Evolutionary conservation across 2,888 invertebrate genomes (phyloP), one percentile per base, ranked within the genome.

Genomic region (Chymomyza procnemis): DNA sequence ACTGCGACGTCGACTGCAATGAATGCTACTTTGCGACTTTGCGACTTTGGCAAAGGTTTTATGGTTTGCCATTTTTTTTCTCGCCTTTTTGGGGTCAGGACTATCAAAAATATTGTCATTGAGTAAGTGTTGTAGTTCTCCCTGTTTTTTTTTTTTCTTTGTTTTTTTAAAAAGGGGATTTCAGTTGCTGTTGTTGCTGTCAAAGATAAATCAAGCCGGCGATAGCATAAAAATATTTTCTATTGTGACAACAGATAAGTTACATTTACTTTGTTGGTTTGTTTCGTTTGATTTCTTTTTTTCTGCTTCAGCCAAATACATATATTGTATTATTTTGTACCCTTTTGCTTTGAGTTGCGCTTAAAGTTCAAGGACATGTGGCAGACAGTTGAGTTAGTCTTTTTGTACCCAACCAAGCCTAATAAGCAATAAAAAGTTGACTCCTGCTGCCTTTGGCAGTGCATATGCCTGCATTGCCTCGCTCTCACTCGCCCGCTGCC

Each of bases 31-130:
- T 4, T 2, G 3, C 34, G 14, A 41, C 34, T 9, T 12, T 41
- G 34, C 34, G 34, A 41, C 34, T 41, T 41, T 41, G 34, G 34
- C 34, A 41, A 41, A 41, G 21, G 52, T 73, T 81, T 83, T 63
- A 78, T 76, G 71, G 66, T 70, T 80, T 60, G 64, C 68, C 76
- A 76, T 73, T 26, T 26, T 26, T 26, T 26, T 26, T 26, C n/a
- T n/a, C n/a, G n/a, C n/a, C n/a, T 75, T 79, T 72, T 78, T 72
- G 71, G 72, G 83, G 80, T 75, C 80, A 72, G 73, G 80, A 79
- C 80, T 74, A 76, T 79, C 79, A 74, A 67, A 78, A 80, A 71
- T 77, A 59, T 68, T 65, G 34, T 12, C 34, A 5, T 41, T 41
- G 34, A 41, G 34, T 14, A 12, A 41, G 5, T 41, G 54, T 54